Evolutionary conservation across 1,140 invertebrate genomes (phyloP), one percentile per base, ranked within the genome.

Genomic region (Drosophila hydei): DNA sequence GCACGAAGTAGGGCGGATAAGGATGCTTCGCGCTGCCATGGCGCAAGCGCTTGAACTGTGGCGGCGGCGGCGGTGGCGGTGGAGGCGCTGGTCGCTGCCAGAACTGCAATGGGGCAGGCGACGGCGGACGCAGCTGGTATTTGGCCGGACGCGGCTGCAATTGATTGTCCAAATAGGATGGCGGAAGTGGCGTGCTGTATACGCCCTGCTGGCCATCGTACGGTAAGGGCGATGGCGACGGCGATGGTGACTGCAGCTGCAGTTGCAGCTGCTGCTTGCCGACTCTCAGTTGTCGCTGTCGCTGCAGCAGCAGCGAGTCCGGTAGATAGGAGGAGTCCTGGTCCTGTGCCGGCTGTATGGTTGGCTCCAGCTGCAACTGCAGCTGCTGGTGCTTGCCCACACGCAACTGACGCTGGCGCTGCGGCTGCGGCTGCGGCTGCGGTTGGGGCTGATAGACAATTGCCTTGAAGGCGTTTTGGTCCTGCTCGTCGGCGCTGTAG

Each of bases 401-500:
- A 0, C 78, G 45, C 21, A 63, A 60, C 14, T 90, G 81, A 0
- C 73, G 78, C n/a, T 67, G 72, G 1, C 54, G 68, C 18, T 78
- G 73, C 16, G 43, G 65, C 25, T 30, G 64, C 5, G 23, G 42
- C 19, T 61, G 71, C 7, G n/a, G 51, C 12, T 64, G 60, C 3
- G 33, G 16, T 25, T 61, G 64, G 0, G 71, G 77, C 67, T 81
- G 75, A 36, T 83, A 87, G 0, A 93, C 91, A 11, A 93, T 92
- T 9, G 93, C 92, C 62, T 93, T 93, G 65, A 93, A 93, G 12
- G 93, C 92, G 59, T 93, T 92, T 65, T 92, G 91, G 18, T 93
- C 77, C 68, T 94, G 92, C 64, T 93, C 93, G 5, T 93, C 93
- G 42, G 94, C 93, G 76, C 94, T 94, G 78, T 95, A 95, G 74